Evolutionary conservation across 2,888 invertebrate genomes (phyloP).

Genomic region (Rhamnusium bicolor): DNA sequence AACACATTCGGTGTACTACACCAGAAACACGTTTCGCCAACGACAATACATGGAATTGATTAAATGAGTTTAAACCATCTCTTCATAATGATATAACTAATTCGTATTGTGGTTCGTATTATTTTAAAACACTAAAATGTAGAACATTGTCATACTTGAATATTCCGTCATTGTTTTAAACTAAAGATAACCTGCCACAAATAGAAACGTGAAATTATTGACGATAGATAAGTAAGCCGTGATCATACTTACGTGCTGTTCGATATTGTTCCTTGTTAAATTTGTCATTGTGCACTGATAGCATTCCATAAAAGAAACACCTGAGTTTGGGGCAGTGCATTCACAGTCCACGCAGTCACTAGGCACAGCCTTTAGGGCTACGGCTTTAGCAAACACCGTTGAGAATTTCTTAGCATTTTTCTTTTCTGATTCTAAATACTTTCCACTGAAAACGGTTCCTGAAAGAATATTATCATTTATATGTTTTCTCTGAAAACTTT

Average conservation of each 20-base stretch:
- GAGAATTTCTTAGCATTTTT: conserved; percentile 77
- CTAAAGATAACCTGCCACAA: not conserved
- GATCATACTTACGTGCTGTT: conserved; percentile 50
- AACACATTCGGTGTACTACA: no score
- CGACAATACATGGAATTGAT: no score
- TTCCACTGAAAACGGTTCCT: conserved; percentile 78
- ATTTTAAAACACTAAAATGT: not conserved
- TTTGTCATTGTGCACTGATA: conserved; percentile 72
- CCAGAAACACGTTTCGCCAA: no score
- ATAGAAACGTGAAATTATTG: not conserved
- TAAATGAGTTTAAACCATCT: no score
- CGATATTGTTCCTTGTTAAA: conserved; percentile 48
- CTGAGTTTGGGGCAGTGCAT: conserved; percentile 79
- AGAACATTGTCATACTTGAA: not conserved
- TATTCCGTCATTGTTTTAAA: not conserved
- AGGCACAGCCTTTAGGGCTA: conserved; percentile 77
- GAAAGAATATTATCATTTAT: conserved; percentile 41
- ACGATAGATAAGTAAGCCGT: not conserved
- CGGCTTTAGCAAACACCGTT: conserved; percentile 78
- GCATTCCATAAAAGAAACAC: conserved; percentile 79
- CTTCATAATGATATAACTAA: no score
- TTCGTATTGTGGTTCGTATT: no score
- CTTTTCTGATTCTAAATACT: conserved; percentile 75
- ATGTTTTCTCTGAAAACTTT: not conserved
- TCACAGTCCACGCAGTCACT: conserved; percentile 79